Base-by-base conservation (phyloP, 2,113 vertebrate species). In the Pelusios castaneus region DNA sequence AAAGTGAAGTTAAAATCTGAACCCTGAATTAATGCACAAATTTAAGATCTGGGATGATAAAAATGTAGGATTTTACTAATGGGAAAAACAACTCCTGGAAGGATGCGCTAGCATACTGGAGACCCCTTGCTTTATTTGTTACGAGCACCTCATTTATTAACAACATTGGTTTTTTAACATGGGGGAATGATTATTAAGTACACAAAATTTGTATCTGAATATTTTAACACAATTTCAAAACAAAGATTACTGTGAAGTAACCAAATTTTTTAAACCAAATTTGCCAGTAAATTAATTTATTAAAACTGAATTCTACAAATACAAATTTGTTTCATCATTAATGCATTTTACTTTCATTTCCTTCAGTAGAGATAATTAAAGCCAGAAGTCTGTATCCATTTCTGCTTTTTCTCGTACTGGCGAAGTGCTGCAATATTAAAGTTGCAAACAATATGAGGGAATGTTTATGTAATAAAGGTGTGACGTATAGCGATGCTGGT, bases 101-200 rank as follows among this genome's bases (percentile, higher is more conserved):
- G 22, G 70, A 43, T 43, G 38, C 22, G 27, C 38, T n/a, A 75
- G 70, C 38, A 75, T 75, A 25, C 12, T 75, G 70, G 24, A 75
- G 70, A 43, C 38, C 38, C 38, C 38, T 7, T 13, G 22, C 70
- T 41, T 24, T 75, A 11, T 73, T 75, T 25, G 38, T 43, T 75
- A 43, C 41, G 70, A 87, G 29, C 29, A 1, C 41, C 45, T 77
- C 21, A 2, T 47, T 80, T 43, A 4, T 55, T 31, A 85, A 19
- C 43, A 4, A 0, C 0, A 29, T 67, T 19, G 13, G 56, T 45
- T 21, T 25, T 79, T 78, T 82, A 77, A 16, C 45, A 38, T 34
- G 47, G 45, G 13, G 29, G 10, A 11, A 6, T 58, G 73, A 38
- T 52, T 47, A 80, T 51, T 52, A 54, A 16, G 31, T 19, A 56